Percentiles rank a stretch among this genome's conserved stretches.
phyloP scores from a whole-genome alignment of 2,797 vertebrate genomes.

The Sylvia borin region DNA sequence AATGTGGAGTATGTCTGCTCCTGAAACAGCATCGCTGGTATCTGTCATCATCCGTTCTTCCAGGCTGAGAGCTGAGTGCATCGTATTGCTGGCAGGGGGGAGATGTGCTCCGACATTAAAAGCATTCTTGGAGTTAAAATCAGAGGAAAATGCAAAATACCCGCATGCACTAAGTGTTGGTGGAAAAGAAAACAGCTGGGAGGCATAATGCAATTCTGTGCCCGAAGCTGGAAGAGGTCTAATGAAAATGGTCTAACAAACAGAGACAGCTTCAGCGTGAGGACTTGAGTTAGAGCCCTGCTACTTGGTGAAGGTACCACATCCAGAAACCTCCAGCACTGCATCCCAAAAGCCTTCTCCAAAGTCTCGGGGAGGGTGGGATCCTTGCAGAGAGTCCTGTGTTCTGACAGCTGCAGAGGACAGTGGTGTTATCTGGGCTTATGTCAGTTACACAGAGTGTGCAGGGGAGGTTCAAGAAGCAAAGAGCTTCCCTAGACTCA shows the following conservation, averaged over 20 bases:
- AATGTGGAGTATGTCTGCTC: constrained; percentile 59
- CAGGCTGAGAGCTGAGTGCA: constrained; percentile 42
- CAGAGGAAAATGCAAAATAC: constrained; percentile 43
- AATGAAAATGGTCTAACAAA: neutral
- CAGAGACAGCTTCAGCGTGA: neutral
- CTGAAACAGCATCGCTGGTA: neutral
- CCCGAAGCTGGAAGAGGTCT: neutral
- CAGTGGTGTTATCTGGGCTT: neutral
- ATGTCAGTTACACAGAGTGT: neutral
- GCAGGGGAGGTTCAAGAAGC: neutral
- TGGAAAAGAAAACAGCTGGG: neutral
- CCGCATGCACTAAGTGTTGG: neutral
- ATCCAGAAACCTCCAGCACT: neutral
- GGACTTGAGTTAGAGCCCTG: neutral
- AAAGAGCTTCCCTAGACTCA: neutral
- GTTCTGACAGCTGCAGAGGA: neutral
- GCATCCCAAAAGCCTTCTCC: neutral
- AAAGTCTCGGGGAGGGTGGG: neutral
- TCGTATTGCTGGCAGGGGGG: neutral
- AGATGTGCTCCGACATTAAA: constrained; percentile 24
- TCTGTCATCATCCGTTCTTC: constrained; percentile 20
- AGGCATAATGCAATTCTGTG: constrained; percentile 9
- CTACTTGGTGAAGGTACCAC: neutral
- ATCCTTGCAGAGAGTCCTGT: neutral
- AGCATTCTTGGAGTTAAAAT: constrained; percentile 50